Conservation (phyloP, 2,888 invertebrate species). For the Rhamphomyia laevipes region DNA sequence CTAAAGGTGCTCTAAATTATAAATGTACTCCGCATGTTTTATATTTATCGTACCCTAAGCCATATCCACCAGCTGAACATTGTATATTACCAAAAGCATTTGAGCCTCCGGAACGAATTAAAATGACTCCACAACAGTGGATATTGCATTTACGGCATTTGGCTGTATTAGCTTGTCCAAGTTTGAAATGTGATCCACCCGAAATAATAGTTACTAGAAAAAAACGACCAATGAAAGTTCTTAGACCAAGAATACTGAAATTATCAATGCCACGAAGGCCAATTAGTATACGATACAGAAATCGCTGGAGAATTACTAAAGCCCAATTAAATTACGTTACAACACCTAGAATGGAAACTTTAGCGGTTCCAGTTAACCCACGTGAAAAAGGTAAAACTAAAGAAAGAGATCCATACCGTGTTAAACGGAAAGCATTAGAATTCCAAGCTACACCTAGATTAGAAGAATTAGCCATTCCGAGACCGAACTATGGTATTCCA, state of each 20-base stretch:
- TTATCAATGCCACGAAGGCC: neutral
- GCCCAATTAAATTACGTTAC: neutral
- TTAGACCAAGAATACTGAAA: neutral
- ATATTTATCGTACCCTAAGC: no score
- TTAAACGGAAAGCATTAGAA: neutral
- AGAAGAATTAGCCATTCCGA: neutral
- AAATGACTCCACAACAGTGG: conserved; percentile 1
- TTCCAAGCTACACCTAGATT: neutral
- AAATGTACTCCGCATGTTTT: no score
- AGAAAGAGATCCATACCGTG: neutral
- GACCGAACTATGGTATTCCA: no score
- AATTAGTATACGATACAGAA: no score
- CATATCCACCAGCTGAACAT: neutral
- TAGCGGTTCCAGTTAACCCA: conserved; percentile 1
- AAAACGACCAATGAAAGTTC: neutral
- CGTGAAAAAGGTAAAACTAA: no score
- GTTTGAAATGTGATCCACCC: neutral
- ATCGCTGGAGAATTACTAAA: neutral
- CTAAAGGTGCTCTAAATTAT: no score
- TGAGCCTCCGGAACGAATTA: neutral
- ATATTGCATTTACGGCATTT: conserved; percentile 1
- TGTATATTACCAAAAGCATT: neutral
- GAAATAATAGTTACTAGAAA: neutral
- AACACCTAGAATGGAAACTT: neutral
- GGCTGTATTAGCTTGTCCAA: neutral